Evolutionary conservation across 2,888 invertebrate species (phyloP), one percentile per base, ranked within the genome.

Genomic region (Rhorus exstirpatorius): DNA sequence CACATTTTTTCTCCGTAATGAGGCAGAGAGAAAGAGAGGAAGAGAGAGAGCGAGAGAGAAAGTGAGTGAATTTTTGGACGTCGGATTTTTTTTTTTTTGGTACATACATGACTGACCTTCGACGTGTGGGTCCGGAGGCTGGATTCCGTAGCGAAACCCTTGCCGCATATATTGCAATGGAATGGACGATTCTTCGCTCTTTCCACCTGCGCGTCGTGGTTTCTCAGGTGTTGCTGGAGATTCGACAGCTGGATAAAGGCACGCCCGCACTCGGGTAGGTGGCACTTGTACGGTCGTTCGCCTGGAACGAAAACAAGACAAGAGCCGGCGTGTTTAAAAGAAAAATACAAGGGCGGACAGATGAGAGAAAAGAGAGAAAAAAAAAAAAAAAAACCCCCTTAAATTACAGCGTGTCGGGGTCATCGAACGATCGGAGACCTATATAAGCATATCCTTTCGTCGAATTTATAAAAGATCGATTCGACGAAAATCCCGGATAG

Each of bases 191-290:
- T 98, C 93, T 98, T 98, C 91, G 98, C 98, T 87, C 98, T 95
- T 91, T 98, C 98, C 86, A 98, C 97, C 93, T 98, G 98, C 79
- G 98, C 98, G 93, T 98, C 99, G 94, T 99, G 98, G 94, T 98
- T 99, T 86, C 98, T 94, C 85, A 98, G 95, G 93, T 99, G 98
- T 93, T 99, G 99, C 93, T 99, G 98, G 10, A 99, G 96, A 93
- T 99, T 99, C 78, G 98, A 98, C 88, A 99, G 95, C 94, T 99
- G 99, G 93, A 98, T 99, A 94, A 99, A 99, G 86, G 98, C 98
- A 89, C 98, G 95, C 71, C 98, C 98, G 93, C 99, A 99, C 91
- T 98, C 98, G 76, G 98, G 97, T 89, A 98, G 95, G 93, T 98
- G 98, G 93, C 99, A 99, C 94, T 98, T 98, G 95, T 99, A 99